Percentiles rank a stretch among this genome's conserved stretches.
Evolutionary conservation across 2,797 vertebrate species (phyloP).

Genomic region (Sciaenops ocellatus): DNA sequence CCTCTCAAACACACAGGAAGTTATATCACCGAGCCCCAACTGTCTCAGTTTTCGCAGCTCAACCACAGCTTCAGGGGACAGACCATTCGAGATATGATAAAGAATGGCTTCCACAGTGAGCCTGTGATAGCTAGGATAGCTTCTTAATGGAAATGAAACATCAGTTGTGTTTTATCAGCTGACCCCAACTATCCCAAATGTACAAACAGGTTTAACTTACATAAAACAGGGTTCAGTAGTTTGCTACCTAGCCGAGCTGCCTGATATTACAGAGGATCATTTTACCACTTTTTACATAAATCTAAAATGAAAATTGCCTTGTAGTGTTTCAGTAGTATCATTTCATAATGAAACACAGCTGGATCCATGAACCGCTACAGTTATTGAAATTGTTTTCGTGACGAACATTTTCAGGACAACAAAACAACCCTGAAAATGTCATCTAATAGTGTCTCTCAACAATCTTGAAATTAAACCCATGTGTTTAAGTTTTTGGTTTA

Average conservation of each 20-base stretch:
- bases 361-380: constrained; percentile 26
- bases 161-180: constrained; percentile 48
- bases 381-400: constrained; percentile 41
- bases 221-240: constrained; percentile 18
- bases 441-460: constrained; percentile 27
- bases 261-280: constrained; percentile 16
- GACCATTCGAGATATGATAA: constrained; percentile 43
- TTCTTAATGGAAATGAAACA: background rate
- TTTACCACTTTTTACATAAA: constrained; percentile 16
- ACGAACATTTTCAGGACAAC: constrained; percentile 45
- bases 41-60: constrained; percentile 62
- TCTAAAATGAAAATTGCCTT: constrained; percentile 15
- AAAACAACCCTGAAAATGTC: constrained; percentile 41
- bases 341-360: constrained; percentile 57
- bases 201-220: constrained; percentile 17
- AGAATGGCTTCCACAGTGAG: constrained; percentile 35
- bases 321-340: constrained; percentile 27
- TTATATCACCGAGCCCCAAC: constrained; percentile 74
- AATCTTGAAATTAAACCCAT: constrained; percentile 37
- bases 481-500: constrained; percentile 32
- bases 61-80: constrained; percentile 63
- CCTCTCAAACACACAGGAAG: constrained; percentile 77
- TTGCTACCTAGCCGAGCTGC: background rate
- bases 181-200: constrained; percentile 15
- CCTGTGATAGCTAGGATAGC: constrained; percentile 8